Base-by-base conservation (phyloP, 2,797 vertebrate genomes). In the Bucorvus abyssinicus region DNA sequence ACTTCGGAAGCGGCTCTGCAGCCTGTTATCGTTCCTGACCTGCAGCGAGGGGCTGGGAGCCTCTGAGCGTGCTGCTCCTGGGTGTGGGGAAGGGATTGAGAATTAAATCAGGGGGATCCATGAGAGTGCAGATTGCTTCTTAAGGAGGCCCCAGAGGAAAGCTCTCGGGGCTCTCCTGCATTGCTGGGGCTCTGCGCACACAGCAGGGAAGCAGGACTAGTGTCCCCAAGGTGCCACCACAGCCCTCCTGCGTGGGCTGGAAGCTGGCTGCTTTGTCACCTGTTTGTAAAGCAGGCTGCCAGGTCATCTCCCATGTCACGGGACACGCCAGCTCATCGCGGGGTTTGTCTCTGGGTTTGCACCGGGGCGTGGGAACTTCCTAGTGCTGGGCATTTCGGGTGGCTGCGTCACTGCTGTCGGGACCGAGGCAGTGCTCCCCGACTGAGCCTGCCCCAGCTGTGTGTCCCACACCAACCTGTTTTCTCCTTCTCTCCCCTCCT, bases 1-100 rank as follows among this genome's bases (percentile, higher is more conserved):
- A 0, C 45, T 60, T 59, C 40, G 5, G 1, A 10, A 52, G 80
- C 0, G 2, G n/a, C 60, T 77, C 75, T 0, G 5, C 18, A 2
- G 47, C 20, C n/a, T 84, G 40, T 81, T 53, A 14, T 5, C 0
- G 0, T 82, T 73, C 19, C 75, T 57, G 67, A n/a, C 23, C 30
- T 12, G 59, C 74, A 36, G 64, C 1, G 13, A 64, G 52, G 60
- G 64, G 27, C 30, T 0, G 1, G 49, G 30, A 40, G 20, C 36
- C 11, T 52, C 38, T 23, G 47, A 40, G 21, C n/a, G 2, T 38
- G 20, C 47, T 68, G 70, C 68, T 84, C 29, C 27, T 67, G 57
- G 8, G 7, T 14, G 5, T 11, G 26, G 60, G 29, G 42, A 68
- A 44, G 17, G 42, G 52, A 38, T 21, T 14, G 14, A 27, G 26